Conservation (phyloP, 92 coral and sea anemone species). For the Galaxea fascicularis region DNA sequence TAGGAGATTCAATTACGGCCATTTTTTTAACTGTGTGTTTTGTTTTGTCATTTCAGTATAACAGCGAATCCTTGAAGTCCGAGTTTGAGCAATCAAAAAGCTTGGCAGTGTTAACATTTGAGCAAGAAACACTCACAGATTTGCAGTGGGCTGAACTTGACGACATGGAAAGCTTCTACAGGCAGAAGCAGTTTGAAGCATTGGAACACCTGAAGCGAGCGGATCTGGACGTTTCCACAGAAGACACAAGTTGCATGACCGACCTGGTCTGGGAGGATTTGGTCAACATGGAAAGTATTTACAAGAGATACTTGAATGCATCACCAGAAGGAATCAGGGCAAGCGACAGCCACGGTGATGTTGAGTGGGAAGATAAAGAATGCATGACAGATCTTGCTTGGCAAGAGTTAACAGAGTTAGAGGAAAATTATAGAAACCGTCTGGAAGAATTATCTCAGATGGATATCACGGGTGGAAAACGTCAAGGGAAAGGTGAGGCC, state of each 20-base stretch:
- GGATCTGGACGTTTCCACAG: neutral
- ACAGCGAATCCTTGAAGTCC: slow-evolving; percentile 48
- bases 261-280: slow-evolving; percentile 68
- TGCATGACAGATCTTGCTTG: slow-evolving; percentile 72
- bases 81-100: slow-evolving; percentile 25
- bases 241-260: slow-evolving; percentile 65
- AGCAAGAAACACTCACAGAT: slow-evolving; percentile 55
- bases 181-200: slow-evolving; percentile 23
- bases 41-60: slow-evolving; percentile 11
- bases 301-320: slow-evolving; percentile 23
- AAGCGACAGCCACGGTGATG: neutral
- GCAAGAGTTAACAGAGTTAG: slow-evolving; percentile 58
- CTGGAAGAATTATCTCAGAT: slow-evolving; percentile 12
- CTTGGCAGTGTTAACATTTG: slow-evolving; percentile 13
- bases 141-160: slow-evolving; percentile 29
- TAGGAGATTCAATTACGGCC: no score
- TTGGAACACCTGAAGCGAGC: neutral
- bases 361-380: slow-evolving; percentile 41
- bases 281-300: slow-evolving; percentile 50
- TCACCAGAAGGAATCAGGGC: neutral
- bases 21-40: neutral
- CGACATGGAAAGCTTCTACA: slow-evolving; percentile 15
- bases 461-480: neutral
- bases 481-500: slow-evolving; percentile 34
- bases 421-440: slow-evolving; percentile 47